Percentiles rank a stretch among this genome's conserved stretches.
phyloP scores from a whole-genome alignment of 2,888 invertebrate genomes.

The Erebia epiphron region DNA sequence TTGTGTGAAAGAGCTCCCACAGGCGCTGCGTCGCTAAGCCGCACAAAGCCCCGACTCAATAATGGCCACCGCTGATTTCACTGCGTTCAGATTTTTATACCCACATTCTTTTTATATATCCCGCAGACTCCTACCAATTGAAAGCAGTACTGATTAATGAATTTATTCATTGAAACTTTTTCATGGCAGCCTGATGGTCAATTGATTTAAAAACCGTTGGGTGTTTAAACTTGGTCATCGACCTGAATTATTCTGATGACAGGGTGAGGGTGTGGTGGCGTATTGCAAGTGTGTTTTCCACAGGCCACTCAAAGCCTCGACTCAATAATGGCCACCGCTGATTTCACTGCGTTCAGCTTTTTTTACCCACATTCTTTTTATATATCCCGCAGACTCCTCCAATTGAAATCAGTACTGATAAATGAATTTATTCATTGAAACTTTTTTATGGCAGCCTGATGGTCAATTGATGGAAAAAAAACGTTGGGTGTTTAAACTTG shows the following conservation, averaged over 20 bases:
- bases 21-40: conserved; percentile 33
- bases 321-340: conserved; percentile 28
- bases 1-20: conserved; percentile 27
- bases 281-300: no score
- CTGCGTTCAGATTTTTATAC: conserved; percentile 21
- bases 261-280: no score
- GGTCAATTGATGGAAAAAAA: no score
- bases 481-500: no score
- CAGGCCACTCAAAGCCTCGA: conserved; percentile 36
- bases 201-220: no score
- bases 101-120: conserved; percentile 14
- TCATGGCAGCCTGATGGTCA: neutral
- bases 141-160: neutral
- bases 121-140: neutral
- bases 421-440: conserved; percentile 1
- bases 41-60: conserved; percentile 34
- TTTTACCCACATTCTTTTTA: conserved; percentile 13
- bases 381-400: neutral
- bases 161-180: neutral
- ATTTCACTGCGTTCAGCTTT: conserved; percentile 24
- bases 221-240: no score
- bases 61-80: conserved; percentile 25
- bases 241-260: no score
- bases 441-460: neutral
- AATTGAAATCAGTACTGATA: neutral